Conservation (phyloP, 2,888 invertebrate genomes). For the Xylota sylvarum region DNA sequence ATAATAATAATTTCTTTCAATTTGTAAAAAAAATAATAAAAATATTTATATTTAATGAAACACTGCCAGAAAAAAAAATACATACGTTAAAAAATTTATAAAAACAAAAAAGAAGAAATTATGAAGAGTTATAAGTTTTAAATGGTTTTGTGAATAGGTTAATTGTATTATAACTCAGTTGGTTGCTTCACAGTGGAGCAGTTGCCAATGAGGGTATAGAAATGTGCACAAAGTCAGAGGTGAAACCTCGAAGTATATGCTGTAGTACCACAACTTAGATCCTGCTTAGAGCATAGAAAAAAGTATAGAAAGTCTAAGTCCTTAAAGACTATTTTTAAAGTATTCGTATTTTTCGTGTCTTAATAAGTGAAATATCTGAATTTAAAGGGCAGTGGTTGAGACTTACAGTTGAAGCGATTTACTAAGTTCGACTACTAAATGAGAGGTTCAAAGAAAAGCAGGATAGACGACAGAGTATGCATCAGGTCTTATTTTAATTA, state of each 20-base stretch:
- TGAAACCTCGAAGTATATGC: not conserved
- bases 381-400: too few relatives aligned
- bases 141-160: constrained; percentile 43
- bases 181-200: constrained; percentile 9
- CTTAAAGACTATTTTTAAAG: not conserved
- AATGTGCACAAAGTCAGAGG: constrained; percentile 7
- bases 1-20: constrained; percentile 29
- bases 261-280: not conserved
- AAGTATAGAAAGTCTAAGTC: not conserved
- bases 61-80: constrained; percentile 71
- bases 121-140: constrained; percentile 22
- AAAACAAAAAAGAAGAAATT: constrained; percentile 30
- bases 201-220: not conserved
- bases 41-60: constrained; percentile 53
- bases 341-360: too few relatives aligned
- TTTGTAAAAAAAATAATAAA: constrained; percentile 31
- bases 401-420: too few relatives aligned
- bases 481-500: too few relatives aligned
- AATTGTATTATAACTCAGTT: constrained; percentile 18
- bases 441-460: too few relatives aligned
- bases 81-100: constrained; percentile 46
- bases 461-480: too few relatives aligned
- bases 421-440: too few relatives aligned
- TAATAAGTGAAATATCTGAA: too few relatives aligned
- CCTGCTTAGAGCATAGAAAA: not conserved